These are phyloP conservation scores for Paradoxurus hermaphroditus DNA, from an alignment of 2,113 vertebrate species.

Conservation along the genomic window DNA sequence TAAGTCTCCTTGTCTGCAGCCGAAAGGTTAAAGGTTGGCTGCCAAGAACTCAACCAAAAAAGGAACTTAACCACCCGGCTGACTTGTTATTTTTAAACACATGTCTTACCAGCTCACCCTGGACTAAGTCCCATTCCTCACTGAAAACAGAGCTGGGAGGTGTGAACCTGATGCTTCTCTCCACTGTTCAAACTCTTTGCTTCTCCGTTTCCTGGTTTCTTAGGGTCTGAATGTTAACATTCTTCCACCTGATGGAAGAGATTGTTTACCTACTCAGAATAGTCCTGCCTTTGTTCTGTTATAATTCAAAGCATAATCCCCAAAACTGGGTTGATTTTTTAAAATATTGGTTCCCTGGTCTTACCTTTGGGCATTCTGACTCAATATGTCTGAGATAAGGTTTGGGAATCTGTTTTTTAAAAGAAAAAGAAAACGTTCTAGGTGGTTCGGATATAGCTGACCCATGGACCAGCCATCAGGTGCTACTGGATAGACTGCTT, in stretches of 20 bases:
- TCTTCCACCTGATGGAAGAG: background rate
- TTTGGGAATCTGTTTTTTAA: background rate
- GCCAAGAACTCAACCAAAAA: background rate
- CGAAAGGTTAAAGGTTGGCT: background rate
- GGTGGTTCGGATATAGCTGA: background rate
- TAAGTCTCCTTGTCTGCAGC: background rate
- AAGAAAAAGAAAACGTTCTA: background rate
- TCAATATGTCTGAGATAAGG: background rate
- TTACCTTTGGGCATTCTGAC: background rate
- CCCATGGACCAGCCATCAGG: background rate
- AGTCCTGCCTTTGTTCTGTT: background rate
- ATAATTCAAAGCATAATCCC: background rate
- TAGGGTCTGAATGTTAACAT: background rate
- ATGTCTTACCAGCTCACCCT: background rate
- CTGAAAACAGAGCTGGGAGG: background rate
- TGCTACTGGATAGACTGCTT: background rate
- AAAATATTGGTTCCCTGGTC: background rate
- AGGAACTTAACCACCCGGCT: background rate
- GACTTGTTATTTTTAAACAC: constrained; percentile 47
- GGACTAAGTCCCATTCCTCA: background rate
- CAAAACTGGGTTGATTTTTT: background rate
- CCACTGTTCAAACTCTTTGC: background rate
- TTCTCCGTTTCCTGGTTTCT: background rate
- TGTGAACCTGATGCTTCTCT: background rate
- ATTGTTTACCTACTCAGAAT: background rate